Base-by-base conservation (phyloP, 2,888 invertebrate species). In the Calliopum simillimum region DNA sequence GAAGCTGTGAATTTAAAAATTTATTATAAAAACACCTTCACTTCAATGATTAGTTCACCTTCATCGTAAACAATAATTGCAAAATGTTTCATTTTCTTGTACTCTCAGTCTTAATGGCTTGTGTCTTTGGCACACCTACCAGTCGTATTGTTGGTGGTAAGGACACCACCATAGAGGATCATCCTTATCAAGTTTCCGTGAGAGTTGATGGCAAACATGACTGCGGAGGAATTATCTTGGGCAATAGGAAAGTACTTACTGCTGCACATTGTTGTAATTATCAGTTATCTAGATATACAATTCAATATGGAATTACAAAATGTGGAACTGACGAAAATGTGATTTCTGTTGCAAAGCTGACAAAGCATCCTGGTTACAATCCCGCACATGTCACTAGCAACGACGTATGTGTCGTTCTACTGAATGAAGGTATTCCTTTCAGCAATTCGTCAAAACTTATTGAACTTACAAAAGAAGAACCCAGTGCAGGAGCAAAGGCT, bases 381-480 rank as follows among this genome's bases (percentile, higher is more conserved):
- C 33, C 67, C 0, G 11, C n/a, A n/a, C n/a, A 16, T 1, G 59
- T 41, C 16, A 55, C 63, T 8, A 58, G 71, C 46, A 69, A 76
- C 47, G 77, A 77, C 56, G 66, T 77, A 43, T 33, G 33, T 33
- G n/a, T n/a, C n/a, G 8, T 33, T 33, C 8, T 33, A 21, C n/a
- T n/a, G n/a, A n/a, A n/a, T n/a, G n/a, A n/a, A n/a, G n/a, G n/a
- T 0, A 68, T 76, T 46, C 47, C 53, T 6, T 71, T 73, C 19
- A 64, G 70, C 41, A n/a, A 23, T 11, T 62, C 2, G 23, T 87
- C 91, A 51, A 84, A 87, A 2, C 91, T 91, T 0, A 88, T 92
- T 69, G 89, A 89, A 74, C 79, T 92, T 73, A 89, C 88, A 71
- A 87, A 88, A 87, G 79, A 79, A 72, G 77, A 72, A 3, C 81